Percentiles rank a stretch among this genome's conserved stretches.
Evolutionary conservation across 1,140 invertebrate species (phyloP).

Genomic region (Halotydeus destructor): DNA sequence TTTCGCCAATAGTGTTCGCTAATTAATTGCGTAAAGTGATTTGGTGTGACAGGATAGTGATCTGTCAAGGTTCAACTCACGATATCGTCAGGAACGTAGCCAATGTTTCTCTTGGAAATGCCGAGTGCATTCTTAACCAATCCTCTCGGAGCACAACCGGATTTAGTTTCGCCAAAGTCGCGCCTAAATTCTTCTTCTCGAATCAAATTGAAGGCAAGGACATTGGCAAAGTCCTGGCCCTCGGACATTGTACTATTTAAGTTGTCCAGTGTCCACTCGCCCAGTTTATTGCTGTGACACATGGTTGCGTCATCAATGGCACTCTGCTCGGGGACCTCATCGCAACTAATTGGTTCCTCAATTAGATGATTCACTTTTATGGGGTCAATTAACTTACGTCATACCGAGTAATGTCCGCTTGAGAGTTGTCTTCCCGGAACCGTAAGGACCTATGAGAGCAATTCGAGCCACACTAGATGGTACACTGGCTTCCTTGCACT

Average conservation of each 20-base stretch:
- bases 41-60: no score
- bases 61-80: no score
- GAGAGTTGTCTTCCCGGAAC: constrained; percentile 13
- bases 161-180: constrained; percentile 1
- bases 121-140: constrained; percentile 9
- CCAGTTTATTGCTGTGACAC: constrained; percentile 11
- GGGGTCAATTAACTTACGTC: constrained; percentile 5
- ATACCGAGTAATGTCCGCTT: constrained; percentile 12
- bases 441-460: constrained; percentile 15
- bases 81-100: constrained; percentile 1
- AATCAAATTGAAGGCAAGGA: constrained; percentile 1
- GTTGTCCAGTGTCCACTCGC: background rate
- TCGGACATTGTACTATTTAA: constrained; percentile 1
- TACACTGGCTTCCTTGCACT: constrained; percentile 1
- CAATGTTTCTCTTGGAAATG: constrained; percentile 7
- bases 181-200: no score
- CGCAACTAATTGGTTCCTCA: constrained; percentile 1
- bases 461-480: constrained; percentile 3
- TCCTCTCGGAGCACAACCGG: constrained; percentile 3
- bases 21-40: no score
- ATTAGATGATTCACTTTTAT: background rate
- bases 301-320: constrained; percentile 10
- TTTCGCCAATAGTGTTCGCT: constrained; percentile 9
- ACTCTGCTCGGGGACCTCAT: constrained; percentile 2
- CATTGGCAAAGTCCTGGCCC: constrained; percentile 7